A percentile compares a stretch with the other conserved stretches of the same genome.
These are phyloP conservation scores for Thaleichthys pacificus DNA, from an alignment of 2,797 vertebrate genomes.

Conservation along the genomic window DNA sequence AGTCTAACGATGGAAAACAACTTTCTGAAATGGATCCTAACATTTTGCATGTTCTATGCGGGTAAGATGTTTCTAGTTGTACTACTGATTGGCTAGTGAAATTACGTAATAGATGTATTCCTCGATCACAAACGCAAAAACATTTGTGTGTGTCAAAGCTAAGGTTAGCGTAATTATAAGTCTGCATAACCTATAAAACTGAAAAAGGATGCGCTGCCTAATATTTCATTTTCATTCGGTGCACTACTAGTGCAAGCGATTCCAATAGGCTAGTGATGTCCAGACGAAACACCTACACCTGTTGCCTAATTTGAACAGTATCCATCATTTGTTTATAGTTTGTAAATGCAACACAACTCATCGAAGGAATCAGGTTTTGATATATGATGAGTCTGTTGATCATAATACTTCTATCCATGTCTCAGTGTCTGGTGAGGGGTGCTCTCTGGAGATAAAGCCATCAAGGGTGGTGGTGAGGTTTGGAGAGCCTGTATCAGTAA, in stretches of 20 bases:
- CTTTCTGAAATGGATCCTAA: slow-evolving; percentile 59
- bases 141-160: neutral
- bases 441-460: slow-evolving; percentile 77
- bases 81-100: neutral
- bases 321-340: neutral
- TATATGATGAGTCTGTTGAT: neutral
- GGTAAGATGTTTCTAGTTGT: slow-evolving; percentile 60
- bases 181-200: neutral
- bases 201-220: neutral
- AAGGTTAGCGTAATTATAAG: too few species aligned
- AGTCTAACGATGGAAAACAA: slow-evolving; percentile 66
- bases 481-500: slow-evolving; percentile 75
- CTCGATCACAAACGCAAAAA: neutral
- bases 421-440: slow-evolving; percentile 74
- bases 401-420: slow-evolving; percentile 16
- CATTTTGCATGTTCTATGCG: slow-evolving; percentile 63
- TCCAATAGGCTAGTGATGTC: neutral
- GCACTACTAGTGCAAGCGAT: neutral
- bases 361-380: too few species aligned
- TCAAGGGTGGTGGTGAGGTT: slow-evolving; percentile 77
- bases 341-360: neutral
- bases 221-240: neutral
- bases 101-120: neutral
- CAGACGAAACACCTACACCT: neutral
- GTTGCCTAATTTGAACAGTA: neutral